Evolutionary conservation across 2,797 vertebrate species (phyloP), one percentile per base, ranked within the genome.

Genomic region (Champsocephalus esox): DNA sequence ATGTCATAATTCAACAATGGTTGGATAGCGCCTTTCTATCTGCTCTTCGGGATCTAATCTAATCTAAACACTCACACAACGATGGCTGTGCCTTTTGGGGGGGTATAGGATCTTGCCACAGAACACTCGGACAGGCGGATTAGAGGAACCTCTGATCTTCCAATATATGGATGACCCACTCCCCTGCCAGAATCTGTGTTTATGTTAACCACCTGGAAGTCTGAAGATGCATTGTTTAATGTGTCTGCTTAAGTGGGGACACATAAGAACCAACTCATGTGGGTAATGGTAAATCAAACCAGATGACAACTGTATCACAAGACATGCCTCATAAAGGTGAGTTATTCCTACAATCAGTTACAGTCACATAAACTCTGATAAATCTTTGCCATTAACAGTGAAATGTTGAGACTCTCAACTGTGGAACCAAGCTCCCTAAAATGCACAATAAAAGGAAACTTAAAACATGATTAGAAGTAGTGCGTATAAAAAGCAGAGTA

Each of bases 381-480:
- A 80, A 80, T 85, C 52, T 66, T 9, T 6, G 16, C 7, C 34
- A 65, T 58, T 73, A 62, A 71, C 19, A 34, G 58, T 50, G 28
- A 78, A 77, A 82, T 44, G 67, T 59, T 56, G 12, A 34, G 12
- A 44, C 54, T 38, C 4, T 66, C 13, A 5, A 48, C 66, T 24
- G 16, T 73, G 68, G 46, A 78, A 7, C 5, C 0, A 74, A 75
- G 55, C 54, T 63, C 81, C 61, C 59, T 55, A 66, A 79, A 81
- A 83, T 59, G 66, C 46, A 57, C 17, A 41, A 66, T 62, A 60
- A 84, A 87, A 78, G 50, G 41, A 77, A 86, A 82, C 57, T 73
- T 77, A 75, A 79, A 85, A 83, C 74, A 64, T 78, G 64, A 86
- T 79, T 82, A 79, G 81, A 83, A 73, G 51, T 16, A 9, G 54